Base-by-base conservation (phyloP, 2,113 vertebrate species). In the Siniperca chuatsi region DNA sequence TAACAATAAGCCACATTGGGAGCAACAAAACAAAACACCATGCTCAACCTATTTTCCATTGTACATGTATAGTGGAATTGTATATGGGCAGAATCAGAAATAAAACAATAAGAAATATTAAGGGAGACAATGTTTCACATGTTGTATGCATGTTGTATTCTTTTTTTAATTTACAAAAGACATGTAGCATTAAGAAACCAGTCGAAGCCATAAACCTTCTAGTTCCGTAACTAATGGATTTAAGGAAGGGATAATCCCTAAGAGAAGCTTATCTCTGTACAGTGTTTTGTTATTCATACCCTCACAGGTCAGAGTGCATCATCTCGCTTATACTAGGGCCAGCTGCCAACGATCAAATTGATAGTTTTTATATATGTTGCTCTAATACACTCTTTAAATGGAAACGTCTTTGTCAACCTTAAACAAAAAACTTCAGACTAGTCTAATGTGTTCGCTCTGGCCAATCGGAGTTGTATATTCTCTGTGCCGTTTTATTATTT, bases 251-350 rank as follows among this genome's bases (percentile, higher is more conserved):
- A 6, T 20, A 4, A 35, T 60, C 50, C 58, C 46, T 23, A 13
- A 70, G 55, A 57, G 60, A 35, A 46, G 70, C 62, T 54, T 57
- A 58, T 62, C 18, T 67, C 44, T n/a, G 50, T 4, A 8, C 12
- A 42, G 37, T 2, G 25, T 77, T 29, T 8, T 75, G 72, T 16
- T 23, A 29, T 52, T 57, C 42, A 23, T 52, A 16, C 66, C 46
- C 58, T 18, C 60, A 8, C 50, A 33, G 52, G 62, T 78, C 60
- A 58, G 46, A 25, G 18, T 21, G 60, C 37, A 84, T 48, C n/a
- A 7, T 60, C 55, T 29, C 4, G 15, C 44, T 54, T 20, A 16
- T 4, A 58, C 20, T 13, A 57, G 33, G 44, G 37, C 37, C 64
- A 25, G 21, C 2, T 13, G 35, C 11, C 64, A 6, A 23, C 4